These are phyloP conservation scores for Cherax destructor DNA, from an alignment of 1,140 invertebrate genomes.

Conservation along the genomic window DNA sequence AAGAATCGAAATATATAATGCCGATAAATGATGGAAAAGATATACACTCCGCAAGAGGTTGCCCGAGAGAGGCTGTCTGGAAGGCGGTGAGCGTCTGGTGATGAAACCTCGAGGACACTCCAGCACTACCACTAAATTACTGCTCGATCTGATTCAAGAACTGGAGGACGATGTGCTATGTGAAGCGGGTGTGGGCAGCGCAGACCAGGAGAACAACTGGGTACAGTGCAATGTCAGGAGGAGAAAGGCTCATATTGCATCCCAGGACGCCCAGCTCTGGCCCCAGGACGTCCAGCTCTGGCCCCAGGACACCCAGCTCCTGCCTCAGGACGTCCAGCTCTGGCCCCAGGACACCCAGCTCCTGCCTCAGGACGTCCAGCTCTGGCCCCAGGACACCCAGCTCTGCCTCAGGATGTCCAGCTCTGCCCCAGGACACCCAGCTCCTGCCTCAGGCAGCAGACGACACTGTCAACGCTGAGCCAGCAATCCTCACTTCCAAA, in stretches of 20 bases:
- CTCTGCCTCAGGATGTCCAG: background rate
- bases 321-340: background rate
- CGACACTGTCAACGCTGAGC: no score
- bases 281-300: background rate
- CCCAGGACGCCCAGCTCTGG: no score
- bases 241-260: no score
- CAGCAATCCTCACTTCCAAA: background rate
- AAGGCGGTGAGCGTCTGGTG: background rate
- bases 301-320: background rate
- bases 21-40: no score
- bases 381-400: background rate
- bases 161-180: background rate
- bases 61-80: background rate
- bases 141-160: slow-evolving; percentile 31
- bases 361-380: background rate
- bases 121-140: slow-evolving; percentile 1
- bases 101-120: background rate
- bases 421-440: background rate
- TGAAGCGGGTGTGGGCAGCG: background rate
- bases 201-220: no score
- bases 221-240: no score
- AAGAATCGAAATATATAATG: no score
- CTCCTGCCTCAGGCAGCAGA: no score
- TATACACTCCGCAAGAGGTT: no score
- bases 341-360: background rate